Evolutionary conservation across 2,888 invertebrate species (phyloP).

Genomic region (Aphrophora alni): DNA sequence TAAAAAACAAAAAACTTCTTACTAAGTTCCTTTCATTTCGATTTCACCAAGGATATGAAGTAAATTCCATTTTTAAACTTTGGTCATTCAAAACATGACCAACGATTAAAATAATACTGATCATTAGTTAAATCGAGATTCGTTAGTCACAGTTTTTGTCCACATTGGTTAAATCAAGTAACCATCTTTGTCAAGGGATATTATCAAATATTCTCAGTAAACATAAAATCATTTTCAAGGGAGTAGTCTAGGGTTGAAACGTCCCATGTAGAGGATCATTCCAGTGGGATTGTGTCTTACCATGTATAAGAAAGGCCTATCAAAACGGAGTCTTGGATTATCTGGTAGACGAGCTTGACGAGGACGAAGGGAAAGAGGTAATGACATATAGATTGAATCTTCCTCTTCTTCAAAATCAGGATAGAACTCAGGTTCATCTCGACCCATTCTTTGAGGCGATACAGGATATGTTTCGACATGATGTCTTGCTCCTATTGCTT

Average conservation of each 20-base stretch:
- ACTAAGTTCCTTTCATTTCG: not conserved
- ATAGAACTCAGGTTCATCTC: conserved; percentile 45
- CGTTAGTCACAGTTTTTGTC: not conserved
- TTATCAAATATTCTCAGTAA: not conserved
- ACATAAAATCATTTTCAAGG: conserved; percentile 61
- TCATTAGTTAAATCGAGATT: conserved; percentile 27
- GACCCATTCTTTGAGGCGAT: conserved; percentile 59
- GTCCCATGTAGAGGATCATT: conserved; percentile 85
- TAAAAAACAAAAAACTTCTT: not conserved
- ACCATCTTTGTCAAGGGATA: not conserved
- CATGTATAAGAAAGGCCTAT: conserved; percentile 87
- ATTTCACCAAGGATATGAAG: not conserved
- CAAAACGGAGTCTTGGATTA: conserved; percentile 77
- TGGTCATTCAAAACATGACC: conserved; percentile 34
- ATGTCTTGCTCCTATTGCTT: conserved; percentile 74
- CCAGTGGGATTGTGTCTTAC: conserved; percentile 92
- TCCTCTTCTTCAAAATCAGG: conserved; percentile 46
- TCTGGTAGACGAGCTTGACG: conserved; percentile 65
- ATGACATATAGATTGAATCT: conserved; percentile 58
- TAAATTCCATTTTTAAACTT: conserved; percentile 33
- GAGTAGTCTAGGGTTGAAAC: conserved; percentile 83
- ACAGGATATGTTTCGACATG: conserved; percentile 84
- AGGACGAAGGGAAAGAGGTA: conserved; percentile 73
- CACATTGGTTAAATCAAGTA: not conserved
- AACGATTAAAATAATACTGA: conserved; percentile 42